These are phyloP conservation scores for Saccopteryx leptura DNA, from an alignment of 2,113 vertebrate species.

Conservation along the genomic window DNA sequence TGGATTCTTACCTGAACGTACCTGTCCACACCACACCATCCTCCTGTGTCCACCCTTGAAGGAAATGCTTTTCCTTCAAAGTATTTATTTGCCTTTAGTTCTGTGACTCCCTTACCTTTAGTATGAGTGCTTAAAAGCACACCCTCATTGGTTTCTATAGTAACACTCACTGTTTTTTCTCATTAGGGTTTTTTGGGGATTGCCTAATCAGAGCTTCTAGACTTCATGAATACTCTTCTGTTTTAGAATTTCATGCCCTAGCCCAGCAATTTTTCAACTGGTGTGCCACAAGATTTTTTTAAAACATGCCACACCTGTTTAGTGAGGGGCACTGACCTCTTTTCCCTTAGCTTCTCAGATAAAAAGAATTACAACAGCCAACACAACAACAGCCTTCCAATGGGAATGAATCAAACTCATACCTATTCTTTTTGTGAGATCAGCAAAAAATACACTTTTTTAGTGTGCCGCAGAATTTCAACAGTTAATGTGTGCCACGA, in stretches of 20 bases:
- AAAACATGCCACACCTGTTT: neutral
- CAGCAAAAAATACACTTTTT: neutral
- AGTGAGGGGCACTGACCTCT: neutral
- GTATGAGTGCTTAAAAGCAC: constrained; percentile 38
- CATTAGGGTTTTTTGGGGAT: neutral
- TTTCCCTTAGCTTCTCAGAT: neutral
- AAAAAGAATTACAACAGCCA: neutral
- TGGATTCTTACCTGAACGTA: neutral
- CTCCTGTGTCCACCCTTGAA: neutral
- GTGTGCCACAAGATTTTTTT: neutral
- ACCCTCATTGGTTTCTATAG: constrained; percentile 59
- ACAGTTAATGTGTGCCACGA: neutral
- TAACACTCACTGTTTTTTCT: constrained; percentile 61
- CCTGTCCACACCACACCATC: fast-evolving
- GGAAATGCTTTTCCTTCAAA: neutral
- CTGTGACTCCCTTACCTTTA: neutral
- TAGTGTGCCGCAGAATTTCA: neutral
- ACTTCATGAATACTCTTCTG: neutral
- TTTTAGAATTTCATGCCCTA: neutral
- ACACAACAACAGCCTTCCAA: neutral
- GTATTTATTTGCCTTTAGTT: neutral
- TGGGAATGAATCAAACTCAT: neutral
- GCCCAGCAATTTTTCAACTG: neutral
- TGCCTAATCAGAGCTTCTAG: constrained; percentile 26
- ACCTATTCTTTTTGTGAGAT: neutral